These are phyloP conservation scores for Syngnathoides biaculeatus DNA, from an alignment of 2,113 vertebrate genomes.

Conservation along the genomic window DNA sequence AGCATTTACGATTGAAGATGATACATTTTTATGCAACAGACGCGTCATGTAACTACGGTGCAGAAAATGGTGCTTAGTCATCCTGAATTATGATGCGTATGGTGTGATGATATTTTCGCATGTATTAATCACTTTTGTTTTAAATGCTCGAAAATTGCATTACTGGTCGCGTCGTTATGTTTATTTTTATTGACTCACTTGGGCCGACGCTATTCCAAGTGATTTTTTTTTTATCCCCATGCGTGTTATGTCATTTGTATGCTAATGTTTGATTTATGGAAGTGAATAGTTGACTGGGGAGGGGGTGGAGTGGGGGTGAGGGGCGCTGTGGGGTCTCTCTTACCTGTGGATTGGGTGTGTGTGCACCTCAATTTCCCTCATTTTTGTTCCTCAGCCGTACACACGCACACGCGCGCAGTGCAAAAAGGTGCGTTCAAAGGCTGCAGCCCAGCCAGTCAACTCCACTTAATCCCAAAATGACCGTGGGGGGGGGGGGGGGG, in stretches of 20 bases:
- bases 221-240: neutral
- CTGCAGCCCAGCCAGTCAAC: conserved; percentile 15
- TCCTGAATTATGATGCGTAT: no score
- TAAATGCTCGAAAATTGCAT: no score
- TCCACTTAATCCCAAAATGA: conserved; percentile 66
- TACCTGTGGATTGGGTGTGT: neutral
- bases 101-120: no score
- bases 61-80: no score
- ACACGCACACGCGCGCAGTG: neutral
- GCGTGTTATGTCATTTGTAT: neutral
- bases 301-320: no score
- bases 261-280: neutral
- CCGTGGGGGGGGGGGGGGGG: conserved; percentile 21
- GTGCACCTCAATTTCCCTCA: neutral
- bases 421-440: no score
- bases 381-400: neutral
- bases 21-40: no score
- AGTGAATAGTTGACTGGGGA: neutral
- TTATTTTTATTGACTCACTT: neutral
- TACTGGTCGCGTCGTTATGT: no score
- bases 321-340: neutral
- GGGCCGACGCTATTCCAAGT: neutral
- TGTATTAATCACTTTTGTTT: no score
- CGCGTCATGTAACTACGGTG: no score
- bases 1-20: no score